Conservation (phyloP, 2,797 vertebrate genomes). For the Bovichtus variegatus region DNA sequence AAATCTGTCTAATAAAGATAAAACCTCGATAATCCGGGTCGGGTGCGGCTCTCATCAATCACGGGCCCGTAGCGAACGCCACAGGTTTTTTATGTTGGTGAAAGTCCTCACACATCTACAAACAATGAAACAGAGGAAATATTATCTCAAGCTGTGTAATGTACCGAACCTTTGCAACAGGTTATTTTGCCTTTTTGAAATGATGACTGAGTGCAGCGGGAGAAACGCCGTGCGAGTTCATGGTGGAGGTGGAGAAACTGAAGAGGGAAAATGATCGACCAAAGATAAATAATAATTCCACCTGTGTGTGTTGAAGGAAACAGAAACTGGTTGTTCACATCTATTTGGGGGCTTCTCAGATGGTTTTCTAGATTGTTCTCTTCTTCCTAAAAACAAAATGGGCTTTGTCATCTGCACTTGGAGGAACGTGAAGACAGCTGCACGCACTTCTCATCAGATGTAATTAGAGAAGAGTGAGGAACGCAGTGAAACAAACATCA, state of each 20-base stretch:
- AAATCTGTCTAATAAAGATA: no score
- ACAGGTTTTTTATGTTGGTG: background rate
- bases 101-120: background rate
- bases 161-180: background rate
- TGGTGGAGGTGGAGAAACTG: no score
- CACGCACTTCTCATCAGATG: background rate
- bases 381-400: background rate
- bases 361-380: background rate
- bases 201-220: background rate
- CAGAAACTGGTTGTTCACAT: background rate
- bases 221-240: no score
- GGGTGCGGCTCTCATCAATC: no score
- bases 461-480: background rate
- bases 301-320: background rate
- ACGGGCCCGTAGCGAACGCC: background rate
- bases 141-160: conserved; percentile 4
- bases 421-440: background rate
- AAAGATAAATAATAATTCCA: background rate
- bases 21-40: no score
- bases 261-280: background rate
- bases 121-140: background rate
- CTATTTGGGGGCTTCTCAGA: background rate
- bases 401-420: background rate
- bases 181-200: background rate
- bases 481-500: background rate